Percentiles rank a stretch among this genome's conserved stretches.
phyloP scores from a whole-genome alignment of 2,888 invertebrate genomes.

The Nomada lathburiana region DNA sequence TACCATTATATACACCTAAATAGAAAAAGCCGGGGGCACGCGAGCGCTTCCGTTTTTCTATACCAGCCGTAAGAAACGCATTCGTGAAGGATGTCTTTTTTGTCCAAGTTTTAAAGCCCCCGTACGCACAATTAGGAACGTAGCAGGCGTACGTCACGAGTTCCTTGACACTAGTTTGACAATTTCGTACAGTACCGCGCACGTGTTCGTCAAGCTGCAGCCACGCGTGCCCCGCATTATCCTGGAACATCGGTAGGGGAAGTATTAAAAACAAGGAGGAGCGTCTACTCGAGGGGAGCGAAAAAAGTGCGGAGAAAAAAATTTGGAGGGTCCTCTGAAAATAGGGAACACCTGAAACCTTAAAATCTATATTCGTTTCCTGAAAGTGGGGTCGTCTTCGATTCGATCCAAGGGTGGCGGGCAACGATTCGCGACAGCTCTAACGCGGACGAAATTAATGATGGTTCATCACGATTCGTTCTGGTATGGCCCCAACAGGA shows the following conservation, averaged over 20 bases:
- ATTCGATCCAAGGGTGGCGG: too few species aligned
- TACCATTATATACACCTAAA: too few species aligned
- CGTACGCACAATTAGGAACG: slow-evolving; percentile 6
- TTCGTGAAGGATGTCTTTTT: too few species aligned
- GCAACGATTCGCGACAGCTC: neutral
- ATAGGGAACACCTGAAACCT: slow-evolving; percentile 32
- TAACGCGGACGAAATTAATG: neutral
- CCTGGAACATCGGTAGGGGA: neutral
- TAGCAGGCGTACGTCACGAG: slow-evolving; percentile 8
- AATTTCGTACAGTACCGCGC: slow-evolving; percentile 33
- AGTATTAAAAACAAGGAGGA: slow-evolving; percentile 14
- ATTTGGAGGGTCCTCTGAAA: neutral
- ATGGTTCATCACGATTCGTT: slow-evolving; percentile 36
- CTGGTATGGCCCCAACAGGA: too few species aligned
- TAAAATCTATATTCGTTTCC: slow-evolving; percentile 45
- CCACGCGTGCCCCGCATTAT: slow-evolving; percentile 59
- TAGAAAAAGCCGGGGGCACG: too few species aligned
- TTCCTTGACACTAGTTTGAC: slow-evolving; percentile 22
- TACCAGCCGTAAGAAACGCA: too few species aligned
- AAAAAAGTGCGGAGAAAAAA: slow-evolving; percentile 9
- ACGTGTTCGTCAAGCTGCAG: slow-evolving; percentile 50
- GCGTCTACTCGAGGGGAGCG: neutral
- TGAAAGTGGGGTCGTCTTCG: slow-evolving; percentile 1
- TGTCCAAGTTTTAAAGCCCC: neutral
- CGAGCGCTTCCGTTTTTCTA: neutral